Evolutionary conservation across 2,113 vertebrate species (phyloP).

Genomic region (Zosterops lateralis): DNA sequence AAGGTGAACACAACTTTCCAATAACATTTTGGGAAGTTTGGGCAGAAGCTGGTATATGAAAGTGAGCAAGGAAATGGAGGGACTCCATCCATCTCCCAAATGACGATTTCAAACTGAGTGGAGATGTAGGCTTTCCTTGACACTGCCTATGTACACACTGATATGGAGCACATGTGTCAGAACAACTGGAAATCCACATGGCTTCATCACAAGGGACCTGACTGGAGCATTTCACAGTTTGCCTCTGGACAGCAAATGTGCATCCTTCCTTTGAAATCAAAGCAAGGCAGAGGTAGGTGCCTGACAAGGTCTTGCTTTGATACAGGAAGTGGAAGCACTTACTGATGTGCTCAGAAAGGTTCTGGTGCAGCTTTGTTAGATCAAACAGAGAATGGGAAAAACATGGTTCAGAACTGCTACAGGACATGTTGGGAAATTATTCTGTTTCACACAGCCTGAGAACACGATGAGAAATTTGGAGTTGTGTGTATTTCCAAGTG

Average conservation of each 20-base stretch:
- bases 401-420: background rate
- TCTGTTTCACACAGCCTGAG: background rate
- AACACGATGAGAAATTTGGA: background rate
- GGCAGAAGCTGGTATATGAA: background rate
- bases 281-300: background rate
- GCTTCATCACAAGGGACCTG: background rate
- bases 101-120: accelerated
- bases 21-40: background rate
- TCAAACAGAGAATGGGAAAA: background rate
- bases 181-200: background rate
- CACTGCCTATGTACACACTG: background rate
- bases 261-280: background rate
- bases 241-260: background rate
- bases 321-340: background rate
- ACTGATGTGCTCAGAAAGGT: background rate
- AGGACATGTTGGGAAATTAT: background rate
- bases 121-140: background rate
- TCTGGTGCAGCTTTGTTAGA: background rate
- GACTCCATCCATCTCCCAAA: background rate
- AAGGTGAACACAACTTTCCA: background rate
- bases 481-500: slow-evolving; percentile 17
- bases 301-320: background rate
- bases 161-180: background rate
- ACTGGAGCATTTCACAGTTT: background rate
- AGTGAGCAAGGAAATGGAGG: background rate